A percentile compares a stretch with the other conserved stretches of the same genome.
Evolutionary conservation across 2,113 vertebrate species (phyloP).

Genomic region (Castor canadensis): DNA sequence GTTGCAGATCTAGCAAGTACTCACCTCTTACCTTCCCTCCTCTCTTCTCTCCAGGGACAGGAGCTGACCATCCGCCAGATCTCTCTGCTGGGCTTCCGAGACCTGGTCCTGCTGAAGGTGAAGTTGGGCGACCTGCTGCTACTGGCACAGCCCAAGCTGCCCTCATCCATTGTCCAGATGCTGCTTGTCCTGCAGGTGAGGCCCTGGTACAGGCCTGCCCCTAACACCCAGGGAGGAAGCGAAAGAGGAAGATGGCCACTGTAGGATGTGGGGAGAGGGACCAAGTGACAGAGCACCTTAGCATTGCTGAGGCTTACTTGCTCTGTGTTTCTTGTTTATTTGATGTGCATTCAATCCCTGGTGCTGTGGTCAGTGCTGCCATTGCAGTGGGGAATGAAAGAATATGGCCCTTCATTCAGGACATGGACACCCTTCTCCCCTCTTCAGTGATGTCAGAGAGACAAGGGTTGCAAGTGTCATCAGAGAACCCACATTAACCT

Average conservation of each 20-base stretch:
- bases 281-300: not conserved
- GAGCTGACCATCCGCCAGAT: slow-evolving; percentile 96
- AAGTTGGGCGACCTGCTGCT: slow-evolving; percentile 89
- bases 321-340: fast-evolving
- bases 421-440: not conserved
- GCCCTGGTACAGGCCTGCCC: fast-evolving
- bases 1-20: not conserved
- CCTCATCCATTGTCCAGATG: slow-evolving; percentile 94
- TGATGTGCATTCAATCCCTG: not conserved
- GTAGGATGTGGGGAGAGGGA: fast-evolving
- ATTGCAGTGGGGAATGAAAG: no score
- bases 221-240: fast-evolving
- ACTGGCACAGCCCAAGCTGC: slow-evolving; percentile 80
- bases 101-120: slow-evolving; percentile 93
- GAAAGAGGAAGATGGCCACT: not conserved
- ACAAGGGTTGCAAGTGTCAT: not conserved
- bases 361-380: not conserved
- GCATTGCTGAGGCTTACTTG: fast-evolving
- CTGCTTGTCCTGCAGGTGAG: slow-evolving; percentile 93
- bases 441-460: not conserved
- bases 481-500: not conserved
- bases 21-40: fast-evolving
- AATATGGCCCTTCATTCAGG: not conserved
- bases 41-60: slow-evolving; percentile 88
- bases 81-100: slow-evolving; percentile 93